phyloP scores from a whole-genome alignment of 2,113 vertebrate species.

The Phoxinus phoxinus region DNA sequence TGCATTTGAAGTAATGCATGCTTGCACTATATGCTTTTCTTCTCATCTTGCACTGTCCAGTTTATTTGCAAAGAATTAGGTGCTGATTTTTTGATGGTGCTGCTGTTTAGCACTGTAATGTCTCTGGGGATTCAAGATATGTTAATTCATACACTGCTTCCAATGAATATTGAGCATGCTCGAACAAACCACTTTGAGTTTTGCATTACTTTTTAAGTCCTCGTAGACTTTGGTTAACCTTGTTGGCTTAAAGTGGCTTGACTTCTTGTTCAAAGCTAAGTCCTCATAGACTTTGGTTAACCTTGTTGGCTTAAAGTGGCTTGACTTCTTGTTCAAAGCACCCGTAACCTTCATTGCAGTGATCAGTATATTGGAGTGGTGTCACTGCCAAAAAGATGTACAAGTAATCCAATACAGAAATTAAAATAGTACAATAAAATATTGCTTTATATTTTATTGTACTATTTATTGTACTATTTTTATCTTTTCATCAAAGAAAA shows the following conservation, averaged over 20 bases:
- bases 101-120: too few species aligned
- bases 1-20: too few species aligned
- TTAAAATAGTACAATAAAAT: background rate
- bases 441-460: too few species aligned
- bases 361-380: background rate
- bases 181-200: background rate
- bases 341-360: background rate
- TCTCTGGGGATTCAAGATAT: too few species aligned
- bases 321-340: background rate
- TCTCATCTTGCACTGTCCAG: too few species aligned
- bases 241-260: background rate
- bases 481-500: too few species aligned
- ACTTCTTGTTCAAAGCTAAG: background rate
- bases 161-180: background rate
- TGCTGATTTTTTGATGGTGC: too few species aligned
- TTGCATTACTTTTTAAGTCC: background rate
- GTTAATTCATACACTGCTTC: background rate
- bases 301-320: background rate
- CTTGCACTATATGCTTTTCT: too few species aligned
- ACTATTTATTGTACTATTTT: too few species aligned
- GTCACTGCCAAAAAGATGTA: background rate
- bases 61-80: too few species aligned
- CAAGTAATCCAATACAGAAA: background rate
- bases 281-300: background rate
- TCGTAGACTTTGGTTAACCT: background rate